Conservation (phyloP, 1,140 invertebrate species). For the Goniozus legneri region DNA sequence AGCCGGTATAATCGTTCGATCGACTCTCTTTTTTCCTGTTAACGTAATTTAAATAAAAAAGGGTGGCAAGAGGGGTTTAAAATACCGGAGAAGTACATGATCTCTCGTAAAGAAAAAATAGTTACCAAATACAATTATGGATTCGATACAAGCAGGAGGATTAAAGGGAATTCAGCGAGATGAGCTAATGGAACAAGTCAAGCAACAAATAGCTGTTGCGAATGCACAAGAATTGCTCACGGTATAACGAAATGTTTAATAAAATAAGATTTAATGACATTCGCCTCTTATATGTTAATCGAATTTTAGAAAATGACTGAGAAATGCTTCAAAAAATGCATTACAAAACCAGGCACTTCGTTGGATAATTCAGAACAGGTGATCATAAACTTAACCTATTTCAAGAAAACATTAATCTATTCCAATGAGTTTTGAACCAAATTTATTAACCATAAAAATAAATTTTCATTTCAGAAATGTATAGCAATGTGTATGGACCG, state of each 20-base stretch:
- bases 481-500: slow-evolving; percentile 97
- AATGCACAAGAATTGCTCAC: slow-evolving; percentile 91
- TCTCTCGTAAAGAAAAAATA: too few relatives aligned
- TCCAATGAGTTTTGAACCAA: neutral
- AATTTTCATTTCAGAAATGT: slow-evolving; percentile 71
- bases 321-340: slow-evolving; percentile 96
- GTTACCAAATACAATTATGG: slow-evolving; percentile 27
- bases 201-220: slow-evolving; percentile 92
- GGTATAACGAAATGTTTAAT: slow-evolving; percentile 63
- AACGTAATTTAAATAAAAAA: too few relatives aligned
- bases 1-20: too few relatives aligned
- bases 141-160: slow-evolving; percentile 22
- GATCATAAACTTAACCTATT: slow-evolving; percentile 23
- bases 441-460: slow-evolving; percentile 4
- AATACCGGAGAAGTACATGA: too few relatives aligned
- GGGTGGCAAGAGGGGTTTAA: too few relatives aligned
- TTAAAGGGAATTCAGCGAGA: slow-evolving; percentile 73
- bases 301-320: slow-evolving; percentile 86
- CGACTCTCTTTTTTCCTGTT: too few relatives aligned
- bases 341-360: slow-evolving; percentile 84
- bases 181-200: slow-evolving; percentile 92
- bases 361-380: slow-evolving; percentile 90
- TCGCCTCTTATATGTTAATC: slow-evolving; percentile 21
- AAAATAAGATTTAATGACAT: slow-evolving; percentile 16
- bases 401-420: neutral